Base-by-base conservation (phyloP, 2,113 vertebrate genomes). In the Petrocephalus zakoni region DNA sequence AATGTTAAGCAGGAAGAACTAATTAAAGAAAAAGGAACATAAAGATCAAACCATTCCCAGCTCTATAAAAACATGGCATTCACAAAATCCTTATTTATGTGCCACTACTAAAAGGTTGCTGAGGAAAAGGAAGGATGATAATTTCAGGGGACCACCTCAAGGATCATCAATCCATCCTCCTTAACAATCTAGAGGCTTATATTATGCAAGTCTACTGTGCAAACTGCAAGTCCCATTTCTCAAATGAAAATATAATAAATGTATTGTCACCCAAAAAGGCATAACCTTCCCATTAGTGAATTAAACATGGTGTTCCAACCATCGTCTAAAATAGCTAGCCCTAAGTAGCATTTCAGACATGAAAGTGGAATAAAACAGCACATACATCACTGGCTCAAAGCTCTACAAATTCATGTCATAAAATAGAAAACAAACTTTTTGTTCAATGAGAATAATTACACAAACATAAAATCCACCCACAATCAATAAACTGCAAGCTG, bases 401-500 rank as follows among this genome's bases (percentile, higher is more conserved):
- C 25, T 49, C 51, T 56, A 42, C 56, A 25, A 21, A 46, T 88
- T 47, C 34, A 47, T 55, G 68, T 83, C 22, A 53, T 56, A 56
- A 55, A 93, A 93, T 89, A 42, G 89, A 53, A 92, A 90, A 90
- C 42, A 87, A 89, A 87, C 56, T 82, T 91, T 88, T 47, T 21
- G 13, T 90, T 64, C n/a, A 29, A 15, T 4, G 10, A 90, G 61
- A 90, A 68, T 51, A 29, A 88, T 64, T 88, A 88, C 90, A 78
- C 90, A 61, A 68, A 89, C 51, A 29, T 9, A 86, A 78, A 72
- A 37, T 89, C 81, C 56, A 49, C 87, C 90, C 90, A 92, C 91
- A 91, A 92, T 94, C 93, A 94, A 93, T 88, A 87, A 82, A 46
- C 42, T 37, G 17, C 42, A 82, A 94, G 94, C 92, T 94, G 92